Base-by-base conservation (phyloP, 2,797 vertebrate species). In the Lacerta agilis region DNA sequence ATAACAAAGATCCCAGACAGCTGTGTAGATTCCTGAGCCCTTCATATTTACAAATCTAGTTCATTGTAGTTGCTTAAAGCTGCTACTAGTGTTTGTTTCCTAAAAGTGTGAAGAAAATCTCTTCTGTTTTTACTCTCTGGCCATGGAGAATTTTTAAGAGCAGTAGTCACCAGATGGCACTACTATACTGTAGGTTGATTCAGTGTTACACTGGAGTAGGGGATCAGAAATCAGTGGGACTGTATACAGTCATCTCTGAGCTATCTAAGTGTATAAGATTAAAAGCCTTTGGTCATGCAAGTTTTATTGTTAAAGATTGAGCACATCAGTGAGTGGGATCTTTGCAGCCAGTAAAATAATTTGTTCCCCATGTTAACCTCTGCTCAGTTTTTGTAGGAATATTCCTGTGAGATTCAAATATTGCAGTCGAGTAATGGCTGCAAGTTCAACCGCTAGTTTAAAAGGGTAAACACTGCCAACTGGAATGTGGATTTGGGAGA, bases 81-180 rank as follows among this genome's bases (percentile, higher is more conserved):
- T 29, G 5, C 10, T 41, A 82, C 23, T 64, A 29, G 25, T 64
- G 13, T 85, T 29, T 7, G 10, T 61, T 85, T 77, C 43, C 72
- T n/a, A 20, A 85, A 41, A 29, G 15, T 36, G 1, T 27, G 20
- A 29, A 76, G 1, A 77, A 18, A 61, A 38, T 58, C 2, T 41
- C 5, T 43, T 25, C 17, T 5, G 45, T 86, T 61, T 76, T 29
- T 58, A 49, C 55, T 61, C 9, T 29, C 25, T 72, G 33, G 27
- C 5, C 45, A 58, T 72, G 78, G 45, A 86, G 36, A 10, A 80
- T n/a, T 72, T 73, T 15, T 43, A 80, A 18, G 45, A 58, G 8
- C 71, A 58, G 25, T 8, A 79, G 45, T 86, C 66, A 86, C 58
- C 33, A 72, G 78, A 71, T 55, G 77, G 77, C 77, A 80, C 77